A percentile compares a stretch with the other conserved stretches of the same genome.
These are phyloP conservation scores for Sclerurus mexicanus DNA, from an alignment of 2,113 vertebrate genomes.

Conservation along the genomic window DNA sequence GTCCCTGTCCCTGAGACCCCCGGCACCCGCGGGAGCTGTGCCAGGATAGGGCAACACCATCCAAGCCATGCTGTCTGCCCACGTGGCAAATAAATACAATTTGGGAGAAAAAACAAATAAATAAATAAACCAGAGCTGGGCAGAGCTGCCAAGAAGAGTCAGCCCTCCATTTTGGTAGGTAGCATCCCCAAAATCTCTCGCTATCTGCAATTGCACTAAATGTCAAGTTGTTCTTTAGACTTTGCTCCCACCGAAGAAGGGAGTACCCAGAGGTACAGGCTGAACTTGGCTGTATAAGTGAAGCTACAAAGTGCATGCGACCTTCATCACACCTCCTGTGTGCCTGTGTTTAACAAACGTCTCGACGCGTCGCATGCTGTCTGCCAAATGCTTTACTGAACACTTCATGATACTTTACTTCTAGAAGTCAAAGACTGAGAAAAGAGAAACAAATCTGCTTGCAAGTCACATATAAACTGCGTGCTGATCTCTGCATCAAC, in stretches of 20 bases:
- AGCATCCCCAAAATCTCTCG: not conserved
- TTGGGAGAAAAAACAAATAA: not conserved
- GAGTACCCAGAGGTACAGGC: not conserved
- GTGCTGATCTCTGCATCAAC: not conserved
- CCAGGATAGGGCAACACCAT: rapidly evolving
- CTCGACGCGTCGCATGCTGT: not conserved
- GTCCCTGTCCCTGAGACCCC: not conserved
- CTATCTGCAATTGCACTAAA: not conserved
- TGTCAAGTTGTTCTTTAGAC: not conserved
- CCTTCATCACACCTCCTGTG: not conserved
- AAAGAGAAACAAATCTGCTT: not conserved
- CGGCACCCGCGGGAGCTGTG: not conserved
- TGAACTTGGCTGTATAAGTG: not conserved
- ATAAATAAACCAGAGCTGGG: rapidly evolving
- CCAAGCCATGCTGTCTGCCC: not conserved
- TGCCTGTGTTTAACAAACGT: not conserved
- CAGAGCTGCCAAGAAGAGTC: not conserved
- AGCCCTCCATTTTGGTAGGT: not conserved
- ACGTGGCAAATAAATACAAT: not conserved
- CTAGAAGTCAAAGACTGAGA: not conserved
- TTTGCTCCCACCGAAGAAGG: not conserved
- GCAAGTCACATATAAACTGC: not conserved
- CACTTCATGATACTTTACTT: not conserved
- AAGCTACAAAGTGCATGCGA: not conserved
- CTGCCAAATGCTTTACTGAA: not conserved